Evolutionary conservation across 2,113 vertebrate species (phyloP).

Genomic region (Dascyllus trimaculatus): DNA sequence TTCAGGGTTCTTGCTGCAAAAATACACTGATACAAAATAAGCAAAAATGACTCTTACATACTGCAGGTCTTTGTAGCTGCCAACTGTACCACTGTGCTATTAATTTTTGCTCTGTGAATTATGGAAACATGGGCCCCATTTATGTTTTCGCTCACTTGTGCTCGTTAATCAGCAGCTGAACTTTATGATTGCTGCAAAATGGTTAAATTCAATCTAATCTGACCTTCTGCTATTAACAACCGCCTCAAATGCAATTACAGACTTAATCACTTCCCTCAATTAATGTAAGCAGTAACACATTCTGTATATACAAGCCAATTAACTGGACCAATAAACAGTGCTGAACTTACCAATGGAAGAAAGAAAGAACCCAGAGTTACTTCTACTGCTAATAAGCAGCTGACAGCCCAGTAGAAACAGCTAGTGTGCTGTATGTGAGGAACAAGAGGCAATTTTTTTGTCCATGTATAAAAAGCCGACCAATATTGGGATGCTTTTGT

Average conservation of each 20-base stretch:
- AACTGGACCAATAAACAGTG: neutral
- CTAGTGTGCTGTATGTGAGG: neutral
- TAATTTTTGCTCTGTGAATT: neutral
- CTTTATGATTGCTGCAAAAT: neutral
- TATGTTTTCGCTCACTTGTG: neutral
- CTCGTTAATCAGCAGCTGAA: neutral
- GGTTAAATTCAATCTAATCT: neutral
- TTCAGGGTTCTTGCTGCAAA: neutral
- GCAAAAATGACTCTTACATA: neutral
- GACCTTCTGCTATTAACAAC: neutral
- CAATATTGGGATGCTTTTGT: conserved; percentile 43
- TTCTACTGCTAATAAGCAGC: conserved; percentile 2
- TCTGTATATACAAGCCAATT: neutral
- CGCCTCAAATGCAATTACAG: neutral
- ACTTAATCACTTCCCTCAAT: neutral
- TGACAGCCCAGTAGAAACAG: neutral
- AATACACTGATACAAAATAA: conserved; percentile 1
- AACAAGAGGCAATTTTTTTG: neutral
- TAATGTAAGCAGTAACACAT: neutral
- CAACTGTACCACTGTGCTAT: neutral
- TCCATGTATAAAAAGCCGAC: conserved; percentile 20
- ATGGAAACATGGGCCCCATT: neutral
- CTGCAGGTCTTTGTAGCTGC: neutral
- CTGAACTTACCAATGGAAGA: neutral
- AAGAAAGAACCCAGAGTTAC: too few species aligned